These are phyloP conservation scores for Batillaria attramentaria DNA, from an alignment of 1,140 invertebrate species.

Conservation along the genomic window DNA sequence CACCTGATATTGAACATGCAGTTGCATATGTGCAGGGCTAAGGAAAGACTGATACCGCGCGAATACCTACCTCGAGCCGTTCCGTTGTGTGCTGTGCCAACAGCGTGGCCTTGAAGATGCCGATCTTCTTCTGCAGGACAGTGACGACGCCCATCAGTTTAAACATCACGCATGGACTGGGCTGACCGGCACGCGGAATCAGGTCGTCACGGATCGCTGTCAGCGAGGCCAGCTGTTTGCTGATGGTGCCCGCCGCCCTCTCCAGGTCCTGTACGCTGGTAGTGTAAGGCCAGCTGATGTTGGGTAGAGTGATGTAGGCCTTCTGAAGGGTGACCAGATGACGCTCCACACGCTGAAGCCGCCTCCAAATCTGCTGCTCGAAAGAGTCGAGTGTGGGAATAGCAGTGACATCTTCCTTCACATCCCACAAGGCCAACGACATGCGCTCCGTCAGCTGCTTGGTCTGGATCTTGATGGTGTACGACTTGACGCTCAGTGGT, in stretches of 20 bases:
- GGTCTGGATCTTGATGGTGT: constrained; percentile 19
- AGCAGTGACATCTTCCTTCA: background rate
- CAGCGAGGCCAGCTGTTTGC: background rate
- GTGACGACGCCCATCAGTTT: background rate
- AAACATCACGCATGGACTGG: background rate
- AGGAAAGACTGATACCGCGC: too few species aligned
- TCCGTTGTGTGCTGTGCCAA: background rate
- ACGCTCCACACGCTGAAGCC: background rate
- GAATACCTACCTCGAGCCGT: too few species aligned
- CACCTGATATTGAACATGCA: too few species aligned
- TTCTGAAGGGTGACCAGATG: background rate
- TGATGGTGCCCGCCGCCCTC: background rate
- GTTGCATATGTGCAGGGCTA: too few species aligned
- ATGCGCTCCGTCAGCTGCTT: background rate
- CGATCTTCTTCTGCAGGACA: background rate
- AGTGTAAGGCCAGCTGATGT: background rate
- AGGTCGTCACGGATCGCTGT: background rate
- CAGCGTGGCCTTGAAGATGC: background rate
- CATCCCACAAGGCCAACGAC: background rate
- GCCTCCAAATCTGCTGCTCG: background rate
- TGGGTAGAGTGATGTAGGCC: background rate
- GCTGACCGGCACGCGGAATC: background rate
- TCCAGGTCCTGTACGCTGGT: background rate
- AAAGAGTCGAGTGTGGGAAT: background rate
- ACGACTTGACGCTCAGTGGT: background rate